These are phyloP conservation scores for Bibio marci DNA, from an alignment of 2,888 invertebrate genomes.

Conservation along the genomic window DNA sequence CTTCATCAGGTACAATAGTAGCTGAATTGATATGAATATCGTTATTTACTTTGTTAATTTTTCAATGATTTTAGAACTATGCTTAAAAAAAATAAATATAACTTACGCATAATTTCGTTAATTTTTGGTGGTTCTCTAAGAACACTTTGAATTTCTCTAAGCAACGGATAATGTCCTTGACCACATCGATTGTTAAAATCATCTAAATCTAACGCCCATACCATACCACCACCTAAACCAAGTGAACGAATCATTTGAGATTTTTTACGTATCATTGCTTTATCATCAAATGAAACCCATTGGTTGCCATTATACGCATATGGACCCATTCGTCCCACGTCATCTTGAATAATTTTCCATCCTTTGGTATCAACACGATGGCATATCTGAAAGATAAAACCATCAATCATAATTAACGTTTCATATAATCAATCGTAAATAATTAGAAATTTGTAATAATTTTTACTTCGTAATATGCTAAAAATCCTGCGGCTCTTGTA, in stretches of 20 bases:
- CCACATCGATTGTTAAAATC: slow-evolving; percentile 70
- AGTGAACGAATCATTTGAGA: slow-evolving; percentile 59
- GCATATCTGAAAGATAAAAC: slow-evolving; percentile 46
- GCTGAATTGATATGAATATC: too few species aligned
- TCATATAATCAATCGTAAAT: too few species aligned
- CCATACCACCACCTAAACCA: slow-evolving; percentile 73
- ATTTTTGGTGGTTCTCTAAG: slow-evolving; percentile 33
- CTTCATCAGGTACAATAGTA: background rate
- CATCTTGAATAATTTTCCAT: slow-evolving; percentile 68
- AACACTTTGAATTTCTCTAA: slow-evolving; percentile 57
- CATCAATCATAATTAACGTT: slow-evolving; percentile 8
- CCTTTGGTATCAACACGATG: slow-evolving; percentile 58
- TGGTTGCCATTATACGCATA: slow-evolving; percentile 75
- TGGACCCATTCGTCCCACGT: slow-evolving; percentile 65
- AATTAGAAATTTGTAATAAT: background rate
- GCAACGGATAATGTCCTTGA: slow-evolving; percentile 60
- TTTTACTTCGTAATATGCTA: slow-evolving; percentile 69
- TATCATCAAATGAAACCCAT: slow-evolving; percentile 84
- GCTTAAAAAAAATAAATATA: background rate
- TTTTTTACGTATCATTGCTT: slow-evolving; percentile 59
- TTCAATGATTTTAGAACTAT: background rate
- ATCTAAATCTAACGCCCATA: slow-evolving; percentile 79
- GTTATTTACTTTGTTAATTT: too few species aligned
- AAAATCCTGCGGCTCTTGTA: slow-evolving; percentile 68
- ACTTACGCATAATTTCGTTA: slow-evolving; percentile 18